phyloP scores from a whole-genome alignment of 2,113 vertebrate species.

The Nycticebus coucang region DNA sequence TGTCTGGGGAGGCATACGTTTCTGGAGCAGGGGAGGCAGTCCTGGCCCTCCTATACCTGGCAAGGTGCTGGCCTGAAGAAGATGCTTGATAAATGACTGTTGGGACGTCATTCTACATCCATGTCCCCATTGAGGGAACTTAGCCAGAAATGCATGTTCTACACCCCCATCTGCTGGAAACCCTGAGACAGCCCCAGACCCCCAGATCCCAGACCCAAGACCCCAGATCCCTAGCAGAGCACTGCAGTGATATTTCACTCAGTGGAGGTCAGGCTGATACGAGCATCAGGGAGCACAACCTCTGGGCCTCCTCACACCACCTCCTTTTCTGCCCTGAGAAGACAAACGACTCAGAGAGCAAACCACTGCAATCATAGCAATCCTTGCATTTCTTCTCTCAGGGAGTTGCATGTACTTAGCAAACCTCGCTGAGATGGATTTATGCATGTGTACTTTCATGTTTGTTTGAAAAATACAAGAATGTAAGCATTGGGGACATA shows the following conservation, averaged over 20 bases:
- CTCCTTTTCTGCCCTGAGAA: not conserved
- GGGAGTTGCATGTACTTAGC: not conserved
- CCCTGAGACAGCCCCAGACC: too few species aligned
- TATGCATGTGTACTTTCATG: not conserved
- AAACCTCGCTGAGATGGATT: not conserved
- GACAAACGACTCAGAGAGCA: not conserved
- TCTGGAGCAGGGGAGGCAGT: not conserved
- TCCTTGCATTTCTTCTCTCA: not conserved
- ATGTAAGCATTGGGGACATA: not conserved
- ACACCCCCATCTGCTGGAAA: not conserved
- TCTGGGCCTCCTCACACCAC: not conserved
- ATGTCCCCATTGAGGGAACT: not conserved
- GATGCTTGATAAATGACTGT: not conserved
- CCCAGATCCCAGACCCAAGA: too few species aligned
- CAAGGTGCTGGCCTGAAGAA: not conserved
- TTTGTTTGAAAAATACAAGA: not conserved
- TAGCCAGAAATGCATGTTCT: not conserved
- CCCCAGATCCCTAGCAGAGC: not conserved
- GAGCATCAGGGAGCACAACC: not conserved
- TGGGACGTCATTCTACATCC: not conserved
- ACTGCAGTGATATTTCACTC: not conserved
- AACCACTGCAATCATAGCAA: too few species aligned
- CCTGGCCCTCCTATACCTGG: not conserved
- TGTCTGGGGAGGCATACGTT: not conserved
- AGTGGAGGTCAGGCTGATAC: accelerated